phyloP scores from a whole-genome alignment of 2,113 vertebrate genomes.

The Bombycilla garrulus region DNA sequence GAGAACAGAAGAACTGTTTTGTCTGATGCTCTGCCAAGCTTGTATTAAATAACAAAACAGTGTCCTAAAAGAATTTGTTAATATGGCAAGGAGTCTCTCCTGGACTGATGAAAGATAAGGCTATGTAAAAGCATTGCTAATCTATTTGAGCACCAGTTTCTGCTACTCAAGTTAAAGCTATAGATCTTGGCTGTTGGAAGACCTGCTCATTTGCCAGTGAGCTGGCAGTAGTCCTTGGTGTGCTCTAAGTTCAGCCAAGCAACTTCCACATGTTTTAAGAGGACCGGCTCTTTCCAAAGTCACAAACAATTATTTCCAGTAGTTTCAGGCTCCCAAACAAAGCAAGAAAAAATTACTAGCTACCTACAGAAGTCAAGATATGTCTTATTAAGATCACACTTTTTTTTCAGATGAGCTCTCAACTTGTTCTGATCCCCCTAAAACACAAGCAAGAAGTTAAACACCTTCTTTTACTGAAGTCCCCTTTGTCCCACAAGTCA shows the following conservation, averaged over 20 bases:
- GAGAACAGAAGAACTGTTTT: not conserved
- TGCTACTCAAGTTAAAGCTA: not conserved
- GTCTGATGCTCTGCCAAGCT: constrained; percentile 41
- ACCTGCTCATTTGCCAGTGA: not conserved
- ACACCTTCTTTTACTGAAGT: not conserved
- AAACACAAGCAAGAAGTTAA: not conserved
- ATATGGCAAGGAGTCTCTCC: not conserved
- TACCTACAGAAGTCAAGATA: not conserved
- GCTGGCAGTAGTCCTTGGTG: not conserved
- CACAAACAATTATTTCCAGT: not conserved
- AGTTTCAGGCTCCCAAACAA: not conserved
- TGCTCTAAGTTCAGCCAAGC: not conserved
- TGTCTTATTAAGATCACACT: not conserved
- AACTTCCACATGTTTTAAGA: not conserved
- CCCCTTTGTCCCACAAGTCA: not conserved
- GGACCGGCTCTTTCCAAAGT: not conserved
- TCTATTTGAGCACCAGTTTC: not conserved
- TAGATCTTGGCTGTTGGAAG: not conserved
- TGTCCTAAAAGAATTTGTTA: not conserved
- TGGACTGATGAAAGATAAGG: not conserved
- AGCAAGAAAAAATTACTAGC: not conserved
- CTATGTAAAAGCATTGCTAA: not conserved
- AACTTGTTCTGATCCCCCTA: not conserved
- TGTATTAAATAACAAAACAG: constrained; percentile 15
- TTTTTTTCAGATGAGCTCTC: not conserved